Conservation (phyloP, 2,888 invertebrate genomes). For the Rhopalosiphum nymphaeae region DNA sequence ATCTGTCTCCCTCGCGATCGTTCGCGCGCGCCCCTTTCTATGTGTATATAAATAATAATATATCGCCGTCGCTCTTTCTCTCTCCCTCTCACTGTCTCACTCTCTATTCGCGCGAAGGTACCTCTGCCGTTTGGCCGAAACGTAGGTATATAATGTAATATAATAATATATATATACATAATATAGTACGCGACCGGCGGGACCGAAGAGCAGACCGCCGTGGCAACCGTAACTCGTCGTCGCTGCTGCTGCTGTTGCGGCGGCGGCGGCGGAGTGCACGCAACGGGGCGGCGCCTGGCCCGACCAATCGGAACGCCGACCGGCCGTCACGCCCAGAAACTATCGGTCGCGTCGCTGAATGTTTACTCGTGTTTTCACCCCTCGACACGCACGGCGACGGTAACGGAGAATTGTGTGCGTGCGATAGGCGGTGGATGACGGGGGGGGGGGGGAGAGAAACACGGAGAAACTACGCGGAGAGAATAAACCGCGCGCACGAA, state of each 20-base stretch:
- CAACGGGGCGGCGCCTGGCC: constrained; percentile 27
- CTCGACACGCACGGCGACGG: neutral
- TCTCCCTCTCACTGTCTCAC: neutral
- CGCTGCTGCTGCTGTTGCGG: neutral
- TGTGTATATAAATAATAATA: neutral
- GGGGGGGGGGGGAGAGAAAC: neutral
- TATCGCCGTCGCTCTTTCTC: neutral
- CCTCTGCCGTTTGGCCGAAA: neutral
- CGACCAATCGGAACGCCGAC: constrained; percentile 44
- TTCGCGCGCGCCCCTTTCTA: neutral
- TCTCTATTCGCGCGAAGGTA: neutral
- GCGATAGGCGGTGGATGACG: too few species aligned
- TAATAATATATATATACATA: neutral
- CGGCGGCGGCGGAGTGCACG: constrained; percentile 2
- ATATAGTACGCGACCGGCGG: neutral
- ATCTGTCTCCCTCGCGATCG: constrained; percentile 36
- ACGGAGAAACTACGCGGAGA: neutral
- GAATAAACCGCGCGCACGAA: constrained; percentile 12
- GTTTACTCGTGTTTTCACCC: constrained; percentile 52
- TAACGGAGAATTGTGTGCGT: neutral
- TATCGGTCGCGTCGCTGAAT: constrained; percentile 41
- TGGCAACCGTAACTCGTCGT: neutral
- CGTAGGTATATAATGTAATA: neutral
- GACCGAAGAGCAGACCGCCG: neutral
- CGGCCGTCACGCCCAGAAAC: constrained; percentile 55